Conservation (phyloP, 2,797 vertebrate genomes). For the Loris lydekkerianus region DNA sequence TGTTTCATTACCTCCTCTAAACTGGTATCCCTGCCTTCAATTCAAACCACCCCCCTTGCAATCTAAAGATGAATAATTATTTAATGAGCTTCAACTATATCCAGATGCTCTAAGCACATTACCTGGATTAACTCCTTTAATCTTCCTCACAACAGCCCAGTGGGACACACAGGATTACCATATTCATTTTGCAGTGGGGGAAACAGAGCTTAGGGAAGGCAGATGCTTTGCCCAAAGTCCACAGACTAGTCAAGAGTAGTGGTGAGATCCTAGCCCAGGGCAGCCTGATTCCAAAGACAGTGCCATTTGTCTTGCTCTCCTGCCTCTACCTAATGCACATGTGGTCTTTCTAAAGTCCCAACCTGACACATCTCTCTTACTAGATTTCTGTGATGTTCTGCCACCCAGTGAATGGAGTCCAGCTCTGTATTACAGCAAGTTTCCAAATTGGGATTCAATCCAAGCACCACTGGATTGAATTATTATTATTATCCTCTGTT, state of each 20-base stretch:
- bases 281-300: not conserved
- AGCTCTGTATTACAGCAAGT: not conserved
- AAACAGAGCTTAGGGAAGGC: not conserved
- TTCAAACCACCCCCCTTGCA: not conserved
- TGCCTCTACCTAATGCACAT: not conserved
- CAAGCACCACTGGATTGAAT: too few species aligned
- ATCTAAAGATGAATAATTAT: not conserved
- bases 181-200: slow-evolving; percentile 13
- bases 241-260: not conserved
- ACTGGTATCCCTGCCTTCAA: not conserved
- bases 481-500: not conserved
- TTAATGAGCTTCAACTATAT: not conserved
- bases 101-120: not conserved
- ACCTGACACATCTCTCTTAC: not conserved
- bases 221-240: not conserved
- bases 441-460: not conserved
- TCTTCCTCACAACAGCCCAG: not conserved
- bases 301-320: not conserved
- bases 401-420: not conserved
- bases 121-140: not conserved
- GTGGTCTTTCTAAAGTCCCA: not conserved
- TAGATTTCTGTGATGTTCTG: not conserved
- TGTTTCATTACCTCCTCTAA: not conserved
- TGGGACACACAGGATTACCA: not conserved
- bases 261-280: not conserved